Evolutionary conservation across 1,140 invertebrate species (phyloP).

Genomic region (Drosophila varians): DNA sequence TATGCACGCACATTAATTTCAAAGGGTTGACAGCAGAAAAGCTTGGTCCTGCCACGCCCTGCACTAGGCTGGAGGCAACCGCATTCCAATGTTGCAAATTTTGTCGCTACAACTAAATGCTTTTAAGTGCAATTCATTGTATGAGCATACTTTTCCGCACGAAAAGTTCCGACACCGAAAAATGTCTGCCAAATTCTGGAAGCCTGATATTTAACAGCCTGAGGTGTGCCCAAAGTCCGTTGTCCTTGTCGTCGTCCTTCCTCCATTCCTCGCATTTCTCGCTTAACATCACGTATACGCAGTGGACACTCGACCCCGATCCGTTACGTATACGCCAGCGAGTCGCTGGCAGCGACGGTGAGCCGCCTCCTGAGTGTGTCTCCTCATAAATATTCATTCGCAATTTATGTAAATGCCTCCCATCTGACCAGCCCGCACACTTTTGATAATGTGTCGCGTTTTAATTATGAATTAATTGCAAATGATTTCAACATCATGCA

Average conservation of each 20-base stretch:
- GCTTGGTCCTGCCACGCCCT: neutral
- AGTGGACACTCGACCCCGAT: slow-evolving; percentile 1
- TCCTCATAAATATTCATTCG: slow-evolving; percentile 73
- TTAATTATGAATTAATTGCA: slow-evolving; percentile 81
- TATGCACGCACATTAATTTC: slow-evolving; percentile 78
- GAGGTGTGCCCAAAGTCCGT: slow-evolving; percentile 24
- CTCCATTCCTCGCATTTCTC: neutral
- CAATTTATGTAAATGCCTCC: slow-evolving; percentile 68
- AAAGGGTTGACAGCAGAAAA: slow-evolving; percentile 30
- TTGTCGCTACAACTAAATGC: slow-evolving; percentile 77
- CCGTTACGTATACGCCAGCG: neutral
- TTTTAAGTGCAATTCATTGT: slow-evolving; percentile 78
- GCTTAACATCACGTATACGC: slow-evolving; percentile 14
- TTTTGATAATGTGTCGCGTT: slow-evolving; percentile 79
- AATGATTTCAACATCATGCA: slow-evolving; percentile 80
- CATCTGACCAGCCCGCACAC: slow-evolving; percentile 25
- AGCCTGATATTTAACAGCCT: slow-evolving; percentile 14
- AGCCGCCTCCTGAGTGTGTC: slow-evolving; percentile 4
- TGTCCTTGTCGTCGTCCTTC: neutral
- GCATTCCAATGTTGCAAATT: slow-evolving; percentile 70
- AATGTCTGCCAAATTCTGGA: slow-evolving; percentile 8
- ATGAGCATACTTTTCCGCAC: neutral
- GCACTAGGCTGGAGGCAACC: neutral
- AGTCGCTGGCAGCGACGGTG: neutral
- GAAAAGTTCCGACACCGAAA: slow-evolving; percentile 10